Evolutionary conservation across 2,888 invertebrate genomes (phyloP).

Genomic region (Tinea pellionella): DNA sequence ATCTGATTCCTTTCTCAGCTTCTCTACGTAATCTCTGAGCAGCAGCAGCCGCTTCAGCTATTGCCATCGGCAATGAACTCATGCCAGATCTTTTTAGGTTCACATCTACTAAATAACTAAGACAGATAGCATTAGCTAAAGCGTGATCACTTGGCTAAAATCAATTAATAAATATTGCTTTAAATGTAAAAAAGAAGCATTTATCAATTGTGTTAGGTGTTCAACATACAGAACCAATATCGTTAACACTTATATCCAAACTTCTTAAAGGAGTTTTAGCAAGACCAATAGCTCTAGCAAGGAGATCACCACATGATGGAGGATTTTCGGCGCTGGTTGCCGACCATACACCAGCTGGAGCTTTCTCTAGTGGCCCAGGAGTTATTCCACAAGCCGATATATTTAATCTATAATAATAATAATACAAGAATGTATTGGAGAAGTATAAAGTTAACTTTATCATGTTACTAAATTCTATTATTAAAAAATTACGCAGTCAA

Average conservation of each 20-base stretch:
- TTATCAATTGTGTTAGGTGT: too few relatives aligned
- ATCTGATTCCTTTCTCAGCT: conserved; percentile 55
- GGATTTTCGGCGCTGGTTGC: conserved; percentile 54
- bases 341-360: conserved; percentile 63
- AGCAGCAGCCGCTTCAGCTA: conserved; percentile 58
- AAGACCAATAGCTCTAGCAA: conserved; percentile 60
- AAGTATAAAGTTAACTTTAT: not conserved
- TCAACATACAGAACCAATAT: conserved; percentile 53
- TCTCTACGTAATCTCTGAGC: conserved; percentile 53
- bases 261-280: conserved; percentile 58
- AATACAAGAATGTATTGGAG: too few relatives aligned
- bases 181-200: too few relatives aligned
- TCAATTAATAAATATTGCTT: not conserved
- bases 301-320: conserved; percentile 57
- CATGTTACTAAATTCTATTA: not conserved
- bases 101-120: conserved; percentile 53
- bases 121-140: conserved; percentile 55
- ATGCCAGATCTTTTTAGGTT: conserved; percentile 61
- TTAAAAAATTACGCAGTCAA: conserved; percentile 40
- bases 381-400: conserved; percentile 62
- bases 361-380: conserved; percentile 41
- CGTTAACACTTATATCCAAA: conserved; percentile 58
- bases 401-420: conserved; percentile 41
- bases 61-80: conserved; percentile 47
- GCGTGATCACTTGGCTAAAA: conserved; percentile 49